Evolutionary conservation across 1,140 invertebrate genomes (phyloP).

Genomic region (Ptiloglossa arizonensis): DNA sequence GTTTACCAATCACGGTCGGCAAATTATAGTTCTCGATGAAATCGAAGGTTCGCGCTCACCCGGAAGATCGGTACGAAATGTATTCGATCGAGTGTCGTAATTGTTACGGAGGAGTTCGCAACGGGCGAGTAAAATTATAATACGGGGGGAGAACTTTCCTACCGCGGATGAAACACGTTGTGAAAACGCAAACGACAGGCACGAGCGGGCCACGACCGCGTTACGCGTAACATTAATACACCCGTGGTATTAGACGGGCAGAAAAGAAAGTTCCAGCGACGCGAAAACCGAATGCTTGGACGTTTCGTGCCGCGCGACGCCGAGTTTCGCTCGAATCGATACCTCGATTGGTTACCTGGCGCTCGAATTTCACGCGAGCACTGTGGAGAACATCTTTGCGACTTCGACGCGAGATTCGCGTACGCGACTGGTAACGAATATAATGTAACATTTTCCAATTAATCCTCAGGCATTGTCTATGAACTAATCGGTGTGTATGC

Average conservation of each 20-base stretch:
- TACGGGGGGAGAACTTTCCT: not conserved
- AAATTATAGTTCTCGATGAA: too few species aligned
- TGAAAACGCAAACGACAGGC: slow-evolving; percentile 7
- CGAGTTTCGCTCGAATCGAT: not conserved
- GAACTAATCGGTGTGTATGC: slow-evolving; percentile 27
- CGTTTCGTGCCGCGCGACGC: not conserved
- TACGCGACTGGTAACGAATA: too few species aligned
- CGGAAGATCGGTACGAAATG: not conserved
- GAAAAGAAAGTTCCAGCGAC: slow-evolving; percentile 29
- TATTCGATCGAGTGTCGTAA: not conserved
- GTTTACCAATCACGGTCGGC: too few species aligned
- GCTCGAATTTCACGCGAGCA: too few species aligned
- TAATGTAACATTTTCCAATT: too few species aligned
- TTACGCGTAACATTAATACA: not conserved
- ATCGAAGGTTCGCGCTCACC: too few species aligned
- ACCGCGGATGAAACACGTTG: not conserved
- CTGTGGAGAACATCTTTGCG: too few species aligned
- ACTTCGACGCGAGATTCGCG: slow-evolving; percentile 4
- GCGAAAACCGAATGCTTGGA: slow-evolving; percentile 1
- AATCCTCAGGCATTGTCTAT: too few species aligned
- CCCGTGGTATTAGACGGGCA: not conserved
- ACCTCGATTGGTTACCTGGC: not conserved
- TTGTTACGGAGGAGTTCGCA: not conserved
- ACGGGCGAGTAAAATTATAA: not conserved
- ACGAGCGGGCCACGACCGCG: not conserved